phyloP scores from a whole-genome alignment of 2,797 vertebrate genomes.

The Liasis olivaceus region DNA sequence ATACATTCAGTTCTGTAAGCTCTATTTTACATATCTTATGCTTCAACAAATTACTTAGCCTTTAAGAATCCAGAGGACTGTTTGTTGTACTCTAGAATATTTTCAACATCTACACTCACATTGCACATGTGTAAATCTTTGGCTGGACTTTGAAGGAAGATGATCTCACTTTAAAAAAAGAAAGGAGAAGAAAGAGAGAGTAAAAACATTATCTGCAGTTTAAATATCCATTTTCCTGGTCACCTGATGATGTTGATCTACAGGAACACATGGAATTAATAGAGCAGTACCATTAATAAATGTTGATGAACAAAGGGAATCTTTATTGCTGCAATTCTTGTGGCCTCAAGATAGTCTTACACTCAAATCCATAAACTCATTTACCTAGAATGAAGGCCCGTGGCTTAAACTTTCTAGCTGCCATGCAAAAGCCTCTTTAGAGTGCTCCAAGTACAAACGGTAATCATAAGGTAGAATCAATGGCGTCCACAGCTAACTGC shows the following conservation, averaged over 20 bases:
- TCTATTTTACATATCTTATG: not conserved
- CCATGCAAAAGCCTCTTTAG: not conserved
- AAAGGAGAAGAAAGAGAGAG: not conserved
- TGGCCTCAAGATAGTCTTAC: slow-evolving; percentile 13
- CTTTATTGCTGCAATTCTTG: slow-evolving; percentile 11
- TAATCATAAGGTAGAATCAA: not conserved
- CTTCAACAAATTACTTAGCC: not conserved
- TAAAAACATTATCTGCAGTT: slow-evolving; percentile 10
- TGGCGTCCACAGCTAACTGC: not conserved
- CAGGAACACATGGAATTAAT: slow-evolving; percentile 35
- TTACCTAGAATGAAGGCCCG: not conserved
- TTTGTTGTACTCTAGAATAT: not conserved
- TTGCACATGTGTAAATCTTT: not conserved
- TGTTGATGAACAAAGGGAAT: slow-evolving; percentile 25
- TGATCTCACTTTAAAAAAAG: slow-evolving; percentile 11
- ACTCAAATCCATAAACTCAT: not conserved
- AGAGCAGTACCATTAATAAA: slow-evolving; percentile 19
- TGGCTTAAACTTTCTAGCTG: not conserved
- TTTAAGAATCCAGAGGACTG: not conserved
- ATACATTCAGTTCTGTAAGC: not conserved
- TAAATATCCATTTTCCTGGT: slow-evolving; percentile 22
- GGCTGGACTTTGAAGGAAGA: slow-evolving; percentile 6
- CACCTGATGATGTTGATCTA: slow-evolving; percentile 31
- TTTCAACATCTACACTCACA: not conserved
- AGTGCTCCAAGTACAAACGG: not conserved